Base-by-base conservation (phyloP, 2,797 vertebrate genomes). In the Masticophis lateralis region DNA sequence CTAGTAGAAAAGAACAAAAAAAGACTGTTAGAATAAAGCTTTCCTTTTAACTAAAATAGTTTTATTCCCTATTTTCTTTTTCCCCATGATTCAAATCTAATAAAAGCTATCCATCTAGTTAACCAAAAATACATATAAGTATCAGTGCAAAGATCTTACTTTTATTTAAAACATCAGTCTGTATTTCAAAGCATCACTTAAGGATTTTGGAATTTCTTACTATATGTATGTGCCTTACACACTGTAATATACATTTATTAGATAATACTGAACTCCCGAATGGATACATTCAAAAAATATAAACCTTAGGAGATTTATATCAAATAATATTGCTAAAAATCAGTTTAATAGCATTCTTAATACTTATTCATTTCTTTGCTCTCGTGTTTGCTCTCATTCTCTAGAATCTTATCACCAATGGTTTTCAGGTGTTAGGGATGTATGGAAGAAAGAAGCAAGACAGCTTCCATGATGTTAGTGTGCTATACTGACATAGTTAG, bases 191-290 rank as follows among this genome's bases (percentile, higher is more conserved):
- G 20, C 51, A 32, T 74, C 51, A 74, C 20, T 47, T 83, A 25
- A 83, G 10, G 87, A 88, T 28, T 43, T 47, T 47, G 60, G 43
- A 37, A 69, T 88, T 22, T 92, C 25, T 53, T 53, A 61, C n/a
- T 89, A 7, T 16, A 89, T 55, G 16, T n/a, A 89, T 11, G 47
- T 91, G 27, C 20, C 28, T 28, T 55, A 59, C 20, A 32, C 13
- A 69, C 59, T 37, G 32, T 60, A 61, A 92, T 88, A 92, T 92
- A 55, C 27, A 25, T 22, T 66, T 59, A 87, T 94, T 79, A 92
- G 60, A 86, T 59, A 13, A 59, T 32, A 90, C 7, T n/a, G 59
- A 43, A 43, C 12, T 90, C 22, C 69, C 14, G 14, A 59, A 60
- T 61, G 20, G 37, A 74, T 74, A 53, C 12, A 91, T 91, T 91